Evolutionary conservation across 2,888 invertebrate genomes (phyloP).

Genomic region (Lithophane socia): DNA sequence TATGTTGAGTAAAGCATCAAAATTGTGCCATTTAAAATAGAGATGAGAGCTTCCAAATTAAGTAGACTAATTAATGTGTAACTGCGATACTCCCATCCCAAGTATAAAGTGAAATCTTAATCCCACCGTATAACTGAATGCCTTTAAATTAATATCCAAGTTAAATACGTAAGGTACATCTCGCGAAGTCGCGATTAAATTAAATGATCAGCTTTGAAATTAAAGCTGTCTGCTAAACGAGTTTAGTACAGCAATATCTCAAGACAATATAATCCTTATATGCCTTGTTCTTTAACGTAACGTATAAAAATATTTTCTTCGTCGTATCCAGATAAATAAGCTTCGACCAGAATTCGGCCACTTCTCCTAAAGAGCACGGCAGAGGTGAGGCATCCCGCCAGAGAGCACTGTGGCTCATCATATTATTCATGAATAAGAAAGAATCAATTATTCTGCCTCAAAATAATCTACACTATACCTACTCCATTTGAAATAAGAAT

Average conservation of each 20-base stretch:
- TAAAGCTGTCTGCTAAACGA: constrained; percentile 12
- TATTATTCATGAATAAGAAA: too few relatives aligned
- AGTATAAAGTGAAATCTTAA: constrained; percentile 39
- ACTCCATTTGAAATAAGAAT: too few relatives aligned
- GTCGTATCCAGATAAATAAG: too few relatives aligned
- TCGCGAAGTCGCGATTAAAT: constrained; percentile 25
- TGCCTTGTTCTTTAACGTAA: not conserved
- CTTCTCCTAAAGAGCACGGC: too few relatives aligned
- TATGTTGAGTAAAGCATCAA: not conserved
- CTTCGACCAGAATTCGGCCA: too few relatives aligned
- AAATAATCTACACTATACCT: too few relatives aligned
- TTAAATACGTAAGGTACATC: constrained; percentile 21
- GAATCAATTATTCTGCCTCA: too few relatives aligned
- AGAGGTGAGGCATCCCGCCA: too few relatives aligned
- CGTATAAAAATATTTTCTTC: not conserved
- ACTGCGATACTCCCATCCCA: constrained; percentile 17
- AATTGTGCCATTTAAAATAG: constrained; percentile 7
- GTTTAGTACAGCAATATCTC: constrained; percentile 14
- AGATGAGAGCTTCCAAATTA: constrained; percentile 20
- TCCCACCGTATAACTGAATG: constrained; percentile 18
- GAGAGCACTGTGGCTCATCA: too few relatives aligned
- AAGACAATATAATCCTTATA: not conserved
- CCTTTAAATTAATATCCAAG: constrained; percentile 29
- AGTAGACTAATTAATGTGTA: constrained; percentile 30
- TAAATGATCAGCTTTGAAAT: constrained; percentile 35